Evolutionary conservation across 2,797 vertebrate species (phyloP).

Genomic region (Oophaga sylvatica): DNA sequence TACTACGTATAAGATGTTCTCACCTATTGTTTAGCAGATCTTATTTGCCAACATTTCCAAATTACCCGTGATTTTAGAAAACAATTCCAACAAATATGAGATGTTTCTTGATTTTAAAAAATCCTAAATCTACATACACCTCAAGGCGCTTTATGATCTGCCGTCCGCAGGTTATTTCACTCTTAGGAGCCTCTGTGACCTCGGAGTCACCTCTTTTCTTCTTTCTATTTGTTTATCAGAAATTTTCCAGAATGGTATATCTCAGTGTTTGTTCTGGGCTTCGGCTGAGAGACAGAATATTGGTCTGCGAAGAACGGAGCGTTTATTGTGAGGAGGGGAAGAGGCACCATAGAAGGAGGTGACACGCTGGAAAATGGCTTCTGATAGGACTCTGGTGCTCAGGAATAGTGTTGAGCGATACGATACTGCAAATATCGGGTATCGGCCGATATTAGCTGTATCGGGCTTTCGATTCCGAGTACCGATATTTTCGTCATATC

Average conservation of each 20-base stretch:
- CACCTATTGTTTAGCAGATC: too few species aligned
- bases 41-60: too few species aligned
- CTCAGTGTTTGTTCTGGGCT: not conserved
- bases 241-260: constrained; percentile 17
- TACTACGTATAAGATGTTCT: not conserved
- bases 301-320: not conserved
- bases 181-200: not conserved
- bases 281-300: constrained; percentile 17
- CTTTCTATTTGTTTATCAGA: not conserved
- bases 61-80: too few species aligned
- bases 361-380: not conserved
- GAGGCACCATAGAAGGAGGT: not conserved
- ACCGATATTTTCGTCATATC: too few species aligned
- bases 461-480: too few species aligned
- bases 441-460: too few species aligned
- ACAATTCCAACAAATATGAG: too few species aligned
- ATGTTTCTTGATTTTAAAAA: too few species aligned
- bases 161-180: not conserved
- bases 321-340: not conserved
- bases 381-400: not conserved
- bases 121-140: too few species aligned
- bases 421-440: too few species aligned
- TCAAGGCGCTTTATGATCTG: not conserved
- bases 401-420: too few species aligned
- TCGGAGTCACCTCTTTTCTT: not conserved